A percentile compares a stretch with the other conserved stretches of the same genome.
Evolutionary conservation across 2,113 vertebrate species (phyloP).

Genomic region (Glaucomys volans): DNA sequence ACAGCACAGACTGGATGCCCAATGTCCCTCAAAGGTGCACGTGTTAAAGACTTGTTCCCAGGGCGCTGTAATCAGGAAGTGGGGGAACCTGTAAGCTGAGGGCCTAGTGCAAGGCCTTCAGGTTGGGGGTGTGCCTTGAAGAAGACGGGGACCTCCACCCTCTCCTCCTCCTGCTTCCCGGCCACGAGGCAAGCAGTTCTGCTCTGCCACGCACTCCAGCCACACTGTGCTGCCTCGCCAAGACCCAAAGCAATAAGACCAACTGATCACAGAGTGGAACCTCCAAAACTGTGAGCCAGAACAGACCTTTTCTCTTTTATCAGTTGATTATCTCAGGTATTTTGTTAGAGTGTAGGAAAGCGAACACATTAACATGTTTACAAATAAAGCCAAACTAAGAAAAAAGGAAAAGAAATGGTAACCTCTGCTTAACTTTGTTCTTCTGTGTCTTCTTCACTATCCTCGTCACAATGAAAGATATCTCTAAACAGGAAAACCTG

Average conservation of each 20-base stretch:
- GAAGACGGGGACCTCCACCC: not conserved
- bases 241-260: not conserved
- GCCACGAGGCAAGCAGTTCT: not conserved
- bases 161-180: not conserved
- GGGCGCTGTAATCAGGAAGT: not conserved
- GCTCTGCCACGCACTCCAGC: no score
- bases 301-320: not conserved
- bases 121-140: not conserved
- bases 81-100: not conserved
- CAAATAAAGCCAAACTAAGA: not conserved
- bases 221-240: not conserved
- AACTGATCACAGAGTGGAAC: not conserved
- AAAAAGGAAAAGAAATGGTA: fast-evolving
- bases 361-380: no score
- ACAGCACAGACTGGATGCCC: not conserved
- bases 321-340: no score
- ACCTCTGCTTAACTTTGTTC: not conserved
- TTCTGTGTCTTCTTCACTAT: conserved; percentile 53
- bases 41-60: not conserved
- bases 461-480: conserved; percentile 79
- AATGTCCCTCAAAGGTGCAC: not conserved
- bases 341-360: not conserved
- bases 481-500: conserved; percentile 80
- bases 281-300: no score
- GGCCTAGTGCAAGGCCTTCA: not conserved